Percentiles rank a stretch among this genome's conserved stretches.
Evolutionary conservation across 2,888 invertebrate species (phyloP).

Genomic region (Harmothoe impar): DNA sequence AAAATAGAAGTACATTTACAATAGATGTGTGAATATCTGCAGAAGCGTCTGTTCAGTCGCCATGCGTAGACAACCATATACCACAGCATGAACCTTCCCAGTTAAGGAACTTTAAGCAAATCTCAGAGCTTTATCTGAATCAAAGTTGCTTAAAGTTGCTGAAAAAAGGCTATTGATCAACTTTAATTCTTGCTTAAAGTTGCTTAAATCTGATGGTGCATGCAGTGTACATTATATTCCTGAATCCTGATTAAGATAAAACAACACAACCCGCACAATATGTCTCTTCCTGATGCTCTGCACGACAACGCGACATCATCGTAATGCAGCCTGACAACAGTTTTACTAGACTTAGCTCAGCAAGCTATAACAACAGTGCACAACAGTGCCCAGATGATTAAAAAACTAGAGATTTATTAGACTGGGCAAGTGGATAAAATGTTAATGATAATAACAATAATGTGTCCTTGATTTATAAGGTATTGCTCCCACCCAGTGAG

Average conservation of each 20-base stretch:
- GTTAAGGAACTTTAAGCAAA: too few species aligned
- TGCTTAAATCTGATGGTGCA: too few species aligned
- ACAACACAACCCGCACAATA: constrained; percentile 8
- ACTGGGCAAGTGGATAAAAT: constrained; percentile 23
- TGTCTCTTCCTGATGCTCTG: not conserved
- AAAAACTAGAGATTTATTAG: constrained; percentile 56
- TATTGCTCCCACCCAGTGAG: not conserved
- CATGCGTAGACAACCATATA: not conserved
- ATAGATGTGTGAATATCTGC: not conserved
- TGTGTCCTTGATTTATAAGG: not conserved
- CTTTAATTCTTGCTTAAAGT: too few species aligned
- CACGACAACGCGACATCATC: constrained; percentile 7
- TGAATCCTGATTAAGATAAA: not conserved
- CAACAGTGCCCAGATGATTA: constrained; percentile 9
- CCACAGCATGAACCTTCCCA: too few species aligned
- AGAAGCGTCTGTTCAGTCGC: not conserved
- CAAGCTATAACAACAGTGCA: constrained; percentile 42
- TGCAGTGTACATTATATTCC: too few species aligned
- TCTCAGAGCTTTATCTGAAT: not conserved
- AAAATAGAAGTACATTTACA: constrained; percentile 28
- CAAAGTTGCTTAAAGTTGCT: too few species aligned
- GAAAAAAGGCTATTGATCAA: too few species aligned
- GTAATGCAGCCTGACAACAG: not conserved
- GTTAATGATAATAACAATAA: not conserved
- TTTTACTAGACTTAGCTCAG: not conserved